A percentile compares a stretch with the other conserved stretches of the same genome.
Conservation (phyloP, 2,888 invertebrate genomes). For the Uloborus plumipes region DNA sequence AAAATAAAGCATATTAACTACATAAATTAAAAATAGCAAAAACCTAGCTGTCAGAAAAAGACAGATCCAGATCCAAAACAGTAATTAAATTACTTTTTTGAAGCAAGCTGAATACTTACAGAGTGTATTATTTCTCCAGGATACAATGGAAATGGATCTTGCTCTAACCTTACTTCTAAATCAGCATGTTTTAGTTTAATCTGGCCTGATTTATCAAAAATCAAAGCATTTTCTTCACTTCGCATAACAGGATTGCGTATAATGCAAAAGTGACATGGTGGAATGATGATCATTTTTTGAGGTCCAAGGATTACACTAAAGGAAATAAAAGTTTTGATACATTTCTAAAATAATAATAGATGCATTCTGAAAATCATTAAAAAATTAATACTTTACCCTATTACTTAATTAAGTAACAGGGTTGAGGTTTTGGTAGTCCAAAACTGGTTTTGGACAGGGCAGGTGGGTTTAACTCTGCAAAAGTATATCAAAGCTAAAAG, state of each 20-base stretch:
- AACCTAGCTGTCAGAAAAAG: background rate
- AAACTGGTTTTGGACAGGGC: too few species aligned
- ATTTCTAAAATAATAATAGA: background rate
- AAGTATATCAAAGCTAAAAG: too few species aligned
- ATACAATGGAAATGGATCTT: slow-evolving; percentile 74
- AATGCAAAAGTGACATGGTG: slow-evolving; percentile 74
- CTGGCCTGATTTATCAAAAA: slow-evolving; percentile 72
- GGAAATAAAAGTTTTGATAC: slow-evolving; percentile 4
- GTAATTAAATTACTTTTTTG: background rate
- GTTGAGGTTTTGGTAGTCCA: too few species aligned
- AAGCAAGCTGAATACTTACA: slow-evolving; percentile 20
- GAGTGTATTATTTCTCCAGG: slow-evolving; percentile 71
- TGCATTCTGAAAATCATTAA: too few species aligned
- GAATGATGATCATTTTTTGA: slow-evolving; percentile 73
- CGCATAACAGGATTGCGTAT: slow-evolving; percentile 73
- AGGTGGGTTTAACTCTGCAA: too few species aligned
- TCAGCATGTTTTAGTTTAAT: slow-evolving; percentile 73
- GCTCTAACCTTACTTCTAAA: slow-evolving; percentile 73
- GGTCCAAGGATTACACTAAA: slow-evolving; percentile 72
- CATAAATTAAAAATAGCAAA: background rate
- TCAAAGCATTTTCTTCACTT: slow-evolving; percentile 70
- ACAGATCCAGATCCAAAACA: background rate
- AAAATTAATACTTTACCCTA: too few species aligned
- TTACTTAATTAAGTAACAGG: too few species aligned
- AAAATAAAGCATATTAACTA: too few species aligned